Evolutionary conservation across 2,113 vertebrate genomes (phyloP).

Genomic region (Phasianus colchicus): DNA sequence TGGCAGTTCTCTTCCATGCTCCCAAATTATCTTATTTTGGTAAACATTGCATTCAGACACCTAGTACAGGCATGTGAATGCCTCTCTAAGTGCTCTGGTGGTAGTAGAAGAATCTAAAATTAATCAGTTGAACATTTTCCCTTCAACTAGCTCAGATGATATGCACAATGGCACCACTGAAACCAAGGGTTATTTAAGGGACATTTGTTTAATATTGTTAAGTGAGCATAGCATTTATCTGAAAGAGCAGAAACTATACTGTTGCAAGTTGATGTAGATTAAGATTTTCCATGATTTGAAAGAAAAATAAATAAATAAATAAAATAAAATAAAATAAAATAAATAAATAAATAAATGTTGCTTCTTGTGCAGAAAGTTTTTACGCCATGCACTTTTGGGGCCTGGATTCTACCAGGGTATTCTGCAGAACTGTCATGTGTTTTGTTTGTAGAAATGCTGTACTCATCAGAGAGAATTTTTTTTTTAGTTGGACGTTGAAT

Average conservation of each 20-base stretch:
- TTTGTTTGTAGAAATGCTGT: not conserved
- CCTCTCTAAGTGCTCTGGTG: not conserved
- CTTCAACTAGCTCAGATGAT: accelerated
- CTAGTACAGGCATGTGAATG: not conserved
- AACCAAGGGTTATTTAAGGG: not conserved
- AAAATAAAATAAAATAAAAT: too few species aligned
- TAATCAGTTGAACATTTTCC: not conserved
- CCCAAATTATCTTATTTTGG: not conserved
- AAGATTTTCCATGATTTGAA: not conserved
- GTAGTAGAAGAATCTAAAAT: not conserved
- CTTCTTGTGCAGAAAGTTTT: not conserved
- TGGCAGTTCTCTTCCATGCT: not conserved
- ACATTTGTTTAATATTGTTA: accelerated
- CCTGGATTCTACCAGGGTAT: not conserved
- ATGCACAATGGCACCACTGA: not conserved
- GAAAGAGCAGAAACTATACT: not conserved
- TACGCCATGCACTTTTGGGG: not conserved
- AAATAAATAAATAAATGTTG: not conserved
- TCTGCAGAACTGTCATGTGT: not conserved
- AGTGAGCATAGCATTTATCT: not conserved
- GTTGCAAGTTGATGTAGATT: not conserved
- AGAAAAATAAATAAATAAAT: not conserved
- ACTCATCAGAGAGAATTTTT: not conserved
- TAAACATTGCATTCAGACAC: not conserved
- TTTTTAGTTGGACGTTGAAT: not conserved